These are phyloP conservation scores for Patella pellucida DNA, from an alignment of 2,888 invertebrate genomes.

Conservation along the genomic window DNA sequence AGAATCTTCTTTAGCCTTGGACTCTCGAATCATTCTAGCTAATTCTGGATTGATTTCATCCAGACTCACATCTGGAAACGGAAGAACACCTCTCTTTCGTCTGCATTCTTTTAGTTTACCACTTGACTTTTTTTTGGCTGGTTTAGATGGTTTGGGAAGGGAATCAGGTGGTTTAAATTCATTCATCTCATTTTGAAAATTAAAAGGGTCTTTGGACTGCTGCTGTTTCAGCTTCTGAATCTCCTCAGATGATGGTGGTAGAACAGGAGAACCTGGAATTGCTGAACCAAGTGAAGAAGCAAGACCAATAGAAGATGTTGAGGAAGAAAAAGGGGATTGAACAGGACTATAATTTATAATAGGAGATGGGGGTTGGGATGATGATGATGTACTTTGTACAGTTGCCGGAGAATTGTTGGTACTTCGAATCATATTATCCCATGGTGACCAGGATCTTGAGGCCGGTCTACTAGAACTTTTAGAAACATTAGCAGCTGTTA, in stretches of 20 bases:
- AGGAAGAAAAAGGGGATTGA: not conserved
- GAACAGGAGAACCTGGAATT: not conserved
- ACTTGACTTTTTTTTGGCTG: not conserved
- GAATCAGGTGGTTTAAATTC: not conserved
- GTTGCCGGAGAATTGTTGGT: constrained; percentile 5
- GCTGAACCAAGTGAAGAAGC: not conserved
- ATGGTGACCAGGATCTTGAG: not conserved
- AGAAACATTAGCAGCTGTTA: not conserved
- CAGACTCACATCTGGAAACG: not conserved
- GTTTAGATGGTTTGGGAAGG: not conserved
- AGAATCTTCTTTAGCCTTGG: not conserved
- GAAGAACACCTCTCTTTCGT: not conserved
- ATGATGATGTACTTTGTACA: not conserved
- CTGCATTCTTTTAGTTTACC: not conserved
- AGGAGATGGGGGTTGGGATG: not conserved
- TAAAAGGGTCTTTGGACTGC: not conserved
- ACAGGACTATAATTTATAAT: not conserved
- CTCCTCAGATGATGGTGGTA: not conserved
- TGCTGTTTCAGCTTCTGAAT: not conserved
- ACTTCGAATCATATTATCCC: constrained; percentile 7
- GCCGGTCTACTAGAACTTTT: constrained; percentile 1
- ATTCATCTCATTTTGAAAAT: not conserved
- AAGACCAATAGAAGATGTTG: not conserved
- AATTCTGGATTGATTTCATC: constrained; percentile 4
- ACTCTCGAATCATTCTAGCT: not conserved